Evolutionary conservation across 2,113 vertebrate species (phyloP).

Genomic region (Microcebus murinus): DNA sequence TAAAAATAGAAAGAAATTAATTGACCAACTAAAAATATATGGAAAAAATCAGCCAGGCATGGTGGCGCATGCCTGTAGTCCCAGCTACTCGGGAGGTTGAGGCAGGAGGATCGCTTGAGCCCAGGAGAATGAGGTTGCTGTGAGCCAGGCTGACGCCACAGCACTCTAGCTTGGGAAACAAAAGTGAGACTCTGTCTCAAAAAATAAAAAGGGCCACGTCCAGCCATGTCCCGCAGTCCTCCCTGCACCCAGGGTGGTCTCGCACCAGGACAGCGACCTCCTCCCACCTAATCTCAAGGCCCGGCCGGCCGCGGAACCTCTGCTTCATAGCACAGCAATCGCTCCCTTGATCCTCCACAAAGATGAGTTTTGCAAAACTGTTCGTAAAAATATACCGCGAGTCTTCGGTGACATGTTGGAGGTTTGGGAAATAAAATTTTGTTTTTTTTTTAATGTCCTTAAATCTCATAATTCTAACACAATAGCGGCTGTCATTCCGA

Average conservation of each 20-base stretch:
- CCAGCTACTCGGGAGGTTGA: too few relatives aligned
- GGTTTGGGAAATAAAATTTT: background rate
- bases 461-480: background rate
- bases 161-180: too few relatives aligned
- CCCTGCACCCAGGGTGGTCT: background rate
- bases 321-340: accelerated
- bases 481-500: accelerated
- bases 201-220: background rate
- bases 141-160: too few relatives aligned
- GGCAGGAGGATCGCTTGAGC: too few relatives aligned
- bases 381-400: background rate
- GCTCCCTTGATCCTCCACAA: background rate
- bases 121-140: too few relatives aligned
- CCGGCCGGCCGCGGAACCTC: background rate
- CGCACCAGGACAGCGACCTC: accelerated
- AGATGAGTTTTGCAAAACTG: background rate
- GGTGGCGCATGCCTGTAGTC: too few relatives aligned
- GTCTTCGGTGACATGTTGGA: background rate
- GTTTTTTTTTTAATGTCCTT: background rate
- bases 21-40: too few relatives aligned
- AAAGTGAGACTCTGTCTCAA: too few relatives aligned
- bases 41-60: too few relatives aligned
- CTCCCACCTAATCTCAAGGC: accelerated
- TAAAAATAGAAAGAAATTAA: too few relatives aligned
- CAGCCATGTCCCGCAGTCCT: accelerated